Evolutionary conservation across 1,140 invertebrate genomes (phyloP).

Genomic region (Sogatella furcifera): DNA sequence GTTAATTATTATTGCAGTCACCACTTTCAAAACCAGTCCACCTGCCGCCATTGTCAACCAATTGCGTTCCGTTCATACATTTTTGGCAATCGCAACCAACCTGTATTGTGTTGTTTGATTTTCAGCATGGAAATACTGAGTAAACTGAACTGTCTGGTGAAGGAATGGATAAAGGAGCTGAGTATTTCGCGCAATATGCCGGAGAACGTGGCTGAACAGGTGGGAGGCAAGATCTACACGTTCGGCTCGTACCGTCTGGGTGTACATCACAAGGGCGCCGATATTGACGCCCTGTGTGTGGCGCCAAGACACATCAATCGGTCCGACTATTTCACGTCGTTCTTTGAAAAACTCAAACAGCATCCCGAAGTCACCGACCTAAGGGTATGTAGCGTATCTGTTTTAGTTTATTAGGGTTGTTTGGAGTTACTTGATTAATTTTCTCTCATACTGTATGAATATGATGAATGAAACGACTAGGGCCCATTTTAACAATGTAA

Average conservation of each 20-base stretch:
- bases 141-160: constrained; percentile 80
- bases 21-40: no score
- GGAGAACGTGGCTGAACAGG: constrained; percentile 65
- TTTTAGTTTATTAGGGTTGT: no score
- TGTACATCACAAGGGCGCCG: constrained; percentile 94
- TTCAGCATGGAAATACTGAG: constrained; percentile 45
- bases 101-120: constrained; percentile 11
- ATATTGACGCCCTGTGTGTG: constrained; percentile 98
- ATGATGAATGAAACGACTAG: no score
- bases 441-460: no score
- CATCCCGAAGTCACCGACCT: constrained; percentile 80
- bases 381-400: constrained; percentile 43
- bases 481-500: no score
- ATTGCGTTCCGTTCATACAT: no score
- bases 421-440: no score
- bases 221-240: constrained; percentile 97
- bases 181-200: constrained; percentile 82
- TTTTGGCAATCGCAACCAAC: no score
- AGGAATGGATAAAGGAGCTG: constrained; percentile 84
- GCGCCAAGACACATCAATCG: constrained; percentile 92
- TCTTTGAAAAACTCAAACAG: constrained; percentile 81
- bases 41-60: no score
- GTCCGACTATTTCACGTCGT: constrained; percentile 88
- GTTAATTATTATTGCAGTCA: no score
- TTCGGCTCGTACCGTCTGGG: constrained; percentile 91